These are phyloP conservation scores for Brotula barbata DNA, from an alignment of 2,797 vertebrate genomes.

Conservation along the genomic window DNA sequence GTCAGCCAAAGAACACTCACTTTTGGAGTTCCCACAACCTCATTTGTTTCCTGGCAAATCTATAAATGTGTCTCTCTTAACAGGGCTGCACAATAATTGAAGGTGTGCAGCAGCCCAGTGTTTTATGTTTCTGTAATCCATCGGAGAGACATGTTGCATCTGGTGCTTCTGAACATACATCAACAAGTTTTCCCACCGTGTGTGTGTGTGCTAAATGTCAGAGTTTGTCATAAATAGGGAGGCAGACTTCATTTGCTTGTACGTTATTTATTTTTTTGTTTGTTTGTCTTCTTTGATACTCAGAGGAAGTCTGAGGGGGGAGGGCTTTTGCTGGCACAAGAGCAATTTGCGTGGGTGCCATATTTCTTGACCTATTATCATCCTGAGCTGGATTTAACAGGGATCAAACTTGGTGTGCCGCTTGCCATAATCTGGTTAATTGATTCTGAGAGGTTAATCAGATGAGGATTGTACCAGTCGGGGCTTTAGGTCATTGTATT, in stretches of 20 bases:
- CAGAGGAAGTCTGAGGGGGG: background rate
- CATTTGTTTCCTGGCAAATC: constrained; percentile 1
- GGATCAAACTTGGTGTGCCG: constrained; percentile 56
- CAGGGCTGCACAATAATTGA: background rate
- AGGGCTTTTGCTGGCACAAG: background rate
- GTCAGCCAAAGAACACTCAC: constrained; percentile 32
- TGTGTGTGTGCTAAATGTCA: background rate
- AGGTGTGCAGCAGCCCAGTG: background rate
- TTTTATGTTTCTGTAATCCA: background rate
- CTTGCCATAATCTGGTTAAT: constrained; percentile 78
- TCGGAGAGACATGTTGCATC: background rate
- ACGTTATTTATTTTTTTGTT: background rate
- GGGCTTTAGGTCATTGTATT: constrained; percentile 32
- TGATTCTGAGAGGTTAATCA: constrained; percentile 76
- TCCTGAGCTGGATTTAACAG: constrained; percentile 47
- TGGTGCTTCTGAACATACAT: constrained; percentile 6
- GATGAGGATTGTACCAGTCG: constrained; percentile 62
- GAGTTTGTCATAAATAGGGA: background rate
- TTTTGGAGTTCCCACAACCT: constrained; percentile 30
- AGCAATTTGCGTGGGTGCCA: background rate
- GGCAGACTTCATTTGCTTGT: background rate
- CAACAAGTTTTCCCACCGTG: background rate
- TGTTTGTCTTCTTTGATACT: background rate
- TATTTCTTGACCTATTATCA: constrained; percentile 14
- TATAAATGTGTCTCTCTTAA: background rate